Evolutionary conservation across 1,140 invertebrate genomes (phyloP).

Genomic region (Drosophila rufa): DNA sequence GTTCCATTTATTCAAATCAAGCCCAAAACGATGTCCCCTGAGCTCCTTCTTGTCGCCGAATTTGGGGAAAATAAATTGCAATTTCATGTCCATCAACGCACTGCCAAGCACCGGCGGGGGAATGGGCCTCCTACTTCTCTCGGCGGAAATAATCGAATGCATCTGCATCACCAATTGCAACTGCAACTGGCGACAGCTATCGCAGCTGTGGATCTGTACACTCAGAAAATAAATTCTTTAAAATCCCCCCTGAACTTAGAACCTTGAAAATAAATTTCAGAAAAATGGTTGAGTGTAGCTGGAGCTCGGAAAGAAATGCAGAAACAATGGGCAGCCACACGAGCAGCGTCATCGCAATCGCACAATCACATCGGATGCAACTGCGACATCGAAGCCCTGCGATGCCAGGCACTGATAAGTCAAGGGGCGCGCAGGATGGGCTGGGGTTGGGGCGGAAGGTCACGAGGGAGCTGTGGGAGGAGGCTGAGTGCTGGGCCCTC

Average conservation of each 20-base stretch:
- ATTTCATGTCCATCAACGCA: slow-evolving; percentile 80
- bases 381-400: slow-evolving; percentile 39
- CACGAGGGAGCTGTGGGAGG: neutral
- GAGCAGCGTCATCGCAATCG: slow-evolving; percentile 56
- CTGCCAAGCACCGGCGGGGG: slow-evolving; percentile 4
- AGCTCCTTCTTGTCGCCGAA: slow-evolving; percentile 51
- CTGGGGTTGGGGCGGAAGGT: slow-evolving; percentile 32
- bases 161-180: slow-evolving; percentile 7
- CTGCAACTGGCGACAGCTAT: slow-evolving; percentile 51
- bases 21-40: slow-evolving; percentile 53
- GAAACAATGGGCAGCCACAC: slow-evolving; percentile 64
- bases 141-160: slow-evolving; percentile 23
- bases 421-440: slow-evolving; percentile 17
- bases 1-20: slow-evolving; percentile 83
- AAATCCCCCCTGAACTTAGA: neutral
- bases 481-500: slow-evolving; percentile 29
- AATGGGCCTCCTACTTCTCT: slow-evolving; percentile 1
- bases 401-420: slow-evolving; percentile 66
- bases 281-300: neutral
- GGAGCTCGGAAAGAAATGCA: slow-evolving; percentile 41
- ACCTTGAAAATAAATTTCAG: neutral
- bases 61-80: slow-evolving; percentile 77
- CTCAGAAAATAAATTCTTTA: neutral
- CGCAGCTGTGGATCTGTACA: slow-evolving; percentile 48
- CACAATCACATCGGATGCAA: slow-evolving; percentile 39